Evolutionary conservation across 2,888 invertebrate species (phyloP).

Genomic region (Drosophila siamana): DNA sequence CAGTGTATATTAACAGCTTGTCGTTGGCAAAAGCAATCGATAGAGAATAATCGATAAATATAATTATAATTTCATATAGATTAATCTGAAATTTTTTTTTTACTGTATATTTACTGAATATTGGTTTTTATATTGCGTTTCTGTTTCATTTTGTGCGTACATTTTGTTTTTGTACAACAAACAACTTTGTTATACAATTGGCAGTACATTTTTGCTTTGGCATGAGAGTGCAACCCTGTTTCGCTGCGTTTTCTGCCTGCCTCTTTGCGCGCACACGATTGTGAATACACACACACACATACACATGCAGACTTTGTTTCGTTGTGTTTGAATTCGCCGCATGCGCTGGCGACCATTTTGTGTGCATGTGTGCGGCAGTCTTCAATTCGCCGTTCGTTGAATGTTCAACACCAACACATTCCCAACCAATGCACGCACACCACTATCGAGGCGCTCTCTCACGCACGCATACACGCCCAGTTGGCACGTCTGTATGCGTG

Average conservation of each 20-base stretch:
- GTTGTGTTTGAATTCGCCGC: slow-evolving; percentile 66
- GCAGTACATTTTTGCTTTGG: slow-evolving; percentile 54
- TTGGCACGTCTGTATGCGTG: slow-evolving; percentile 62
- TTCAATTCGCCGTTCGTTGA: slow-evolving; percentile 69
- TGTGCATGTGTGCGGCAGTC: slow-evolving; percentile 67
- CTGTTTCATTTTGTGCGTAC: slow-evolving; percentile 50
- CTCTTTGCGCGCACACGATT: slow-evolving; percentile 55
- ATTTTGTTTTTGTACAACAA: slow-evolving; percentile 55
- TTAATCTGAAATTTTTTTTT: slow-evolving; percentile 56
- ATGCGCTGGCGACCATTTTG: slow-evolving; percentile 52
- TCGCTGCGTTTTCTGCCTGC: slow-evolving; percentile 61
- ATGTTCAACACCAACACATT: slow-evolving; percentile 57
- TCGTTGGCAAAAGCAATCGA: slow-evolving; percentile 69
- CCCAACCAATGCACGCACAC: slow-evolving; percentile 52
- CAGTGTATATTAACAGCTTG: slow-evolving; percentile 39
- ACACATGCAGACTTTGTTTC: slow-evolving; percentile 42
- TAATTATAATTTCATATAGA: slow-evolving; percentile 32
- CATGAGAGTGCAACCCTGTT: slow-evolving; percentile 66
- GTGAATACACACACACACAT: slow-evolving; percentile 45
- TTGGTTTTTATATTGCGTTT: slow-evolving; percentile 60
- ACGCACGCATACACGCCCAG: slow-evolving; percentile 65
- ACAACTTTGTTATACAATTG: slow-evolving; percentile 62
- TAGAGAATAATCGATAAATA: slow-evolving; percentile 65
- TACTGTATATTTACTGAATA: slow-evolving; percentile 51
- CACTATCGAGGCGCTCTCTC: slow-evolving; percentile 30